Base-by-base conservation (phyloP, 1,140 invertebrate species). In the Magallana gigas region DNA sequence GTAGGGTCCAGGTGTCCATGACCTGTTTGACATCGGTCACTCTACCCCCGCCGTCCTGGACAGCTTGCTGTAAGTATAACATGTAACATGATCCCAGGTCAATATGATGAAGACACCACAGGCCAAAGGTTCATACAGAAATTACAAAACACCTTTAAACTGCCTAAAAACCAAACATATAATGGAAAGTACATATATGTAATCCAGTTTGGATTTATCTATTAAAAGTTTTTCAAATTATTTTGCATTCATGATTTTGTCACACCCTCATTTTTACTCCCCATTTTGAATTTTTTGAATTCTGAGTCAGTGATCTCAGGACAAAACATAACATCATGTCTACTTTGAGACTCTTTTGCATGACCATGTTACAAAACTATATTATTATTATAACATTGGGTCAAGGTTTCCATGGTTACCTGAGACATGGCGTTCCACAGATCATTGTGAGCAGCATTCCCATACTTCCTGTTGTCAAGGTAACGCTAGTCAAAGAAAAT, bases 1-100 rank as follows among this genome's bases (percentile, higher is more conserved):
- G 97, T 16, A 98, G 93, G 0, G 97, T 98, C 98, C 98, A 99
- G 0, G 97, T 98, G 91, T 98, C 97, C 97, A 98, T 97, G 76
- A 98, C 96, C 3, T 95, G 92, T 87, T 96, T 96, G 1, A 98
- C 95, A 60, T 93, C 60, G 7, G 83, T 62, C 9, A 86, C 60
- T 87, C 85, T 60, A 57, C 58, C 58, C 1, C 48, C 48, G 0
- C 87, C 84, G 36, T 93, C 91, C 0, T 12, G 36, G 0, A 58
- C 57, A 5, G 90, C 88, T 93, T 93, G 90, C 92, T 92, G 84
- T 9, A 80, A 86, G 56, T 36, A 84, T 48, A 84, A 23, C 0
- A 23, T 23, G 23, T 23, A 23, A 23, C 23, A 23, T 23, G 23
- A 23, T 23, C 23, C 23, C 23, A 23, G 23, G 23, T 81, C n/a